phyloP scores from a whole-genome alignment of 2,888 invertebrate species.

The Cantharis lateralis region DNA sequence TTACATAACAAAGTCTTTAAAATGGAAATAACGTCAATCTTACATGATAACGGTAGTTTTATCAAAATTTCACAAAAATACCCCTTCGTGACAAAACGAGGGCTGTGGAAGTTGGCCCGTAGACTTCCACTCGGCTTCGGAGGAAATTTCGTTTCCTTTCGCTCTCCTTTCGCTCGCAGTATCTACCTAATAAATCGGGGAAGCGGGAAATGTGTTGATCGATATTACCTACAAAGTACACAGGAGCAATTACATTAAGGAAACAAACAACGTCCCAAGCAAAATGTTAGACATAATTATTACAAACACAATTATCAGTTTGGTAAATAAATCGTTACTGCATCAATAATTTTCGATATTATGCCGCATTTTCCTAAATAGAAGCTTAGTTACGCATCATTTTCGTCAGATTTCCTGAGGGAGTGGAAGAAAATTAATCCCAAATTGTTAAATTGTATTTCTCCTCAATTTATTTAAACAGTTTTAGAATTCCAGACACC shows the following conservation, averaged over 20 bases:
- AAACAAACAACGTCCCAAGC: background rate
- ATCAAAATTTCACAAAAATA: background rate
- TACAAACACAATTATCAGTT: background rate
- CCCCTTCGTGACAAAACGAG: background rate
- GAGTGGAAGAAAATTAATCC: background rate
- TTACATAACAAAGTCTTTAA: background rate
- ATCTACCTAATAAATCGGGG: background rate
- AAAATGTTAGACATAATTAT: conserved; percentile 3
- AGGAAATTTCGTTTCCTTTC: background rate
- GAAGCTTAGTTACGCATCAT: background rate
- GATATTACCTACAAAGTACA: background rate
- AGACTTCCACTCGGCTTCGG: background rate
- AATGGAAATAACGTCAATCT: background rate
- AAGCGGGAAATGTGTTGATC: background rate
- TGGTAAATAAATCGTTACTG: background rate
- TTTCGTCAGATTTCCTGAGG: background rate
- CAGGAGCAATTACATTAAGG: background rate
- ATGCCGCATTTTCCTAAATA: background rate
- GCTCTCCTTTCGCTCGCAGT: background rate
- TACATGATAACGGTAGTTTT: background rate
- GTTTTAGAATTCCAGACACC: background rate
- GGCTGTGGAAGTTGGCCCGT: background rate
- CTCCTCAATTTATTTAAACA: background rate
- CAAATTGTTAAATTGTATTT: background rate
- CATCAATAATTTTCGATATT: background rate